Conservation (phyloP, 2,797 vertebrate genomes). For the Salmo trutta region DNA sequence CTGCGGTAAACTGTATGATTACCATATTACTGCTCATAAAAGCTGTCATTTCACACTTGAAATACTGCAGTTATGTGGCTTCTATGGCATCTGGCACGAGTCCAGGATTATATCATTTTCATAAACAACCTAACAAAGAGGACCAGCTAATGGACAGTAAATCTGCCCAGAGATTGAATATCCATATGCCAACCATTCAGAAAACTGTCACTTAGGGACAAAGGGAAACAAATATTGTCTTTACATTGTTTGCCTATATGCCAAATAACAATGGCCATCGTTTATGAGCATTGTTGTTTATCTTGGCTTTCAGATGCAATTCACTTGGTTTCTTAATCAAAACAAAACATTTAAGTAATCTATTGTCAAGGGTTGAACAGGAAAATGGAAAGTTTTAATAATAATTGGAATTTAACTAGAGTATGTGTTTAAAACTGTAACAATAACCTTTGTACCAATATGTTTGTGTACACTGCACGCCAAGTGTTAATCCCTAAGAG, state of each 20-base stretch:
- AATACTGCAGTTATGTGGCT: constrained; percentile 14
- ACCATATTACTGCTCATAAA: neutral
- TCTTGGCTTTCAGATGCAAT: constrained; percentile 5
- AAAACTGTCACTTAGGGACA: constrained; percentile 5
- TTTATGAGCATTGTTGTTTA: constrained; percentile 13
- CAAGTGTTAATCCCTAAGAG: neutral
- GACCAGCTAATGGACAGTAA: constrained; percentile 1
- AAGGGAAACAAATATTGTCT: constrained; percentile 14
- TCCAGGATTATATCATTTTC: constrained; percentile 47
- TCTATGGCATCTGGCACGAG: constrained; percentile 46
- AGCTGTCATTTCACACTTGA: neutral
- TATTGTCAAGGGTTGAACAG: neutral
- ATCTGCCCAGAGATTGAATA: constrained; percentile 44
- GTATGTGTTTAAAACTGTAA: neutral
- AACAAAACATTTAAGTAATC: neutral
- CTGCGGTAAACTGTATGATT: neutral
- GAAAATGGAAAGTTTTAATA: neutral
- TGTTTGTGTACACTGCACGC: neutral
- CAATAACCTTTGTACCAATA: neutral
- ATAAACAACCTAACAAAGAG: constrained; percentile 45
- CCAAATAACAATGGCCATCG: constrained; percentile 3
- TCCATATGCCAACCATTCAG: constrained; percentile 15
- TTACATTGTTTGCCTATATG: neutral
- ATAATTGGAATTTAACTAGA: neutral
- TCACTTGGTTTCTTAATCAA: neutral